Evolutionary conservation across 2,797 vertebrate genomes (phyloP).

Genomic region (Onychomys arenicola): DNA sequence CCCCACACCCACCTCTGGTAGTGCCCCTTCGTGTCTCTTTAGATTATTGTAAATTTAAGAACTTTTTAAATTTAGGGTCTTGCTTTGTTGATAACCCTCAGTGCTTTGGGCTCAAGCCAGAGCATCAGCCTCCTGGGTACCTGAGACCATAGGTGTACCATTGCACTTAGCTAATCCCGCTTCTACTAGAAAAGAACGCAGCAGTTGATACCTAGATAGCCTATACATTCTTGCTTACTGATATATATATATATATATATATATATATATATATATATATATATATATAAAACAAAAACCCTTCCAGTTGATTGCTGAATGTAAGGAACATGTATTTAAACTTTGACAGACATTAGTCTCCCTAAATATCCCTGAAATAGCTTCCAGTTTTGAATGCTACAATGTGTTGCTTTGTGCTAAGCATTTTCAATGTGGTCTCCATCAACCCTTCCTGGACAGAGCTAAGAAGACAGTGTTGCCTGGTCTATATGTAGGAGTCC

Average conservation of each 20-base stretch:
- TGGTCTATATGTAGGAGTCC: neutral
- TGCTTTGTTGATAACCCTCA: neutral
- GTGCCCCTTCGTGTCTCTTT: neutral
- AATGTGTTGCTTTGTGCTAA: neutral
- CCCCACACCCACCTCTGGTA: neutral
- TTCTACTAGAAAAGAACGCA: conserved; percentile 26
- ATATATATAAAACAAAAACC: neutral
- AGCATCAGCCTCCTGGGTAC: neutral
- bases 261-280: neutral
- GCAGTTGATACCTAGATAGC: neutral
- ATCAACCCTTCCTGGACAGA: neutral
- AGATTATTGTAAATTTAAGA: neutral
- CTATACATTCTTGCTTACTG: neutral
- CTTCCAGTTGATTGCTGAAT: neutral
- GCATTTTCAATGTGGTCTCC: neutral
- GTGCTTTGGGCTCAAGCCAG: neutral
- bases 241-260: neutral
- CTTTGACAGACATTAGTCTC: neutral
- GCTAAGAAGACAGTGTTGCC: neutral
- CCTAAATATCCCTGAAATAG: neutral
- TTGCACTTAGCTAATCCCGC: no score
- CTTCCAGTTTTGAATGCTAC: neutral
- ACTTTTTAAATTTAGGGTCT: neutral
- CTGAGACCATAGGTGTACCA: no score
- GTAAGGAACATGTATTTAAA: conserved; percentile 20